Base-by-base conservation (phyloP, 2,113 vertebrate genomes). In the Acanthisitta chloris region DNA sequence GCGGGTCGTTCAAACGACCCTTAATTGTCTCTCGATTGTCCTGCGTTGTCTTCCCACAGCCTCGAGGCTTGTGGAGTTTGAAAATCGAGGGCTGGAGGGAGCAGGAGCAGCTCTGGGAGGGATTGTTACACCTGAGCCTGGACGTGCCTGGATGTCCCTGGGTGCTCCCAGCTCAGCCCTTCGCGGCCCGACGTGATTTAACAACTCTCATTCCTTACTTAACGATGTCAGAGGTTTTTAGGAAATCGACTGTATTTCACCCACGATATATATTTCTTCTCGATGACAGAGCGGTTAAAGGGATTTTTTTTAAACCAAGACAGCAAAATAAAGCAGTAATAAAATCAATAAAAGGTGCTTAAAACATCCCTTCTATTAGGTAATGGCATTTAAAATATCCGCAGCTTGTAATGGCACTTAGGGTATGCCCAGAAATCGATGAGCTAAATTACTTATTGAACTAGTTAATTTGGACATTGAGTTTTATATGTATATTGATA, bases 351-450 rank as follows among this genome's bases (percentile, higher is more conserved):
- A 98, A 98, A 98, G 98, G 98, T 98, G 98, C 98, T 98, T 98
- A 98, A 98, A 98, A 98, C 98, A 98, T 98, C 98, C 97, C 98
- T 98, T 98, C 98, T 98, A 98, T 98, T 98, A 98, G 98, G 98
- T 98, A 98, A 98, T 98, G 98, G 98, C 98, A 98, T 98, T 98
- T 98, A 98, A 98, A 98, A 98, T 98, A 98, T 98, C 98, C 98
- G 96, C 98, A 98, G 98, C 98, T 98, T 98, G 98, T 98, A 98
- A 98, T 97, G 98, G 98, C 98, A 98, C 98, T 98, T 98, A 98
- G 97, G 98, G 97, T 98, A 98, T 98, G 98, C 97, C 98, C 96
- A 94, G 98, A 98, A 98, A 98, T 98, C 98, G 98, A 98, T 98
- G 98, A 96, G 96, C 98, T 98, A 98, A 98, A 98, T 98, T 98